Base-by-base conservation (phyloP, 2,113 vertebrate species). In the Piprites chloris region DNA sequence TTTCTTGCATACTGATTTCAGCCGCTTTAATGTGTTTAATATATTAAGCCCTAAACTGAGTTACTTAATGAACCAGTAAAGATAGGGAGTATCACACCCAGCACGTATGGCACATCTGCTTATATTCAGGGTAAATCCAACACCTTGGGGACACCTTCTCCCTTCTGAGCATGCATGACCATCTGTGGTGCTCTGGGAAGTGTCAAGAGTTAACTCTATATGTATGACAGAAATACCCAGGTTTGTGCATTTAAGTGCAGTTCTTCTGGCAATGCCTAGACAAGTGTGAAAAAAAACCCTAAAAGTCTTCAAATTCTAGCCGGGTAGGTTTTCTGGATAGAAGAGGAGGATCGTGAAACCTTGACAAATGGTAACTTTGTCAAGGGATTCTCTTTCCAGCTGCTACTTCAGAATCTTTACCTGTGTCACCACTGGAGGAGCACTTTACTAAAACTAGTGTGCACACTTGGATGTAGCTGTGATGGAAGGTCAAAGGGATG, bases 111-210 rank as follows among this genome's bases (percentile, higher is more conserved):
- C 11, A 9, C 44, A 53, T 47, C 18, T 62, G 37, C 46, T 12
- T 35, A 55, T 24, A 30, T 2, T 41, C 1, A 1, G 11, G 14
- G 21, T 39, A 87, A 75, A 89, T 53, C 16, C 42, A 72, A 11
- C 18, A 23, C 2, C 73, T 75, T 5, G 10, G 17, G 49, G 63
- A 77, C 37, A 56, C 22, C 41, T 87, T 9, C 16, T 73, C 7
- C 19, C 15, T 80, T n/a, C 50, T 53, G n/a, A 66, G 41, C 20
- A 28, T 4, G 11, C 7, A 20, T 0, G 0, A 67, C 27, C 44
- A 52, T 9, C 35, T 65, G 47, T 17, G 5, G 42, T 20, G 35
- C 47, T 72, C 22, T 83, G 27, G 33, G 33, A 78, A 88, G 9
- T 39, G 30, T 47, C 66, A 72, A 72, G 33, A 20, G 8, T 28